Evolutionary conservation across 2,888 invertebrate genomes (phyloP).

Genomic region (Sphaerophoria rueppellii): DNA sequence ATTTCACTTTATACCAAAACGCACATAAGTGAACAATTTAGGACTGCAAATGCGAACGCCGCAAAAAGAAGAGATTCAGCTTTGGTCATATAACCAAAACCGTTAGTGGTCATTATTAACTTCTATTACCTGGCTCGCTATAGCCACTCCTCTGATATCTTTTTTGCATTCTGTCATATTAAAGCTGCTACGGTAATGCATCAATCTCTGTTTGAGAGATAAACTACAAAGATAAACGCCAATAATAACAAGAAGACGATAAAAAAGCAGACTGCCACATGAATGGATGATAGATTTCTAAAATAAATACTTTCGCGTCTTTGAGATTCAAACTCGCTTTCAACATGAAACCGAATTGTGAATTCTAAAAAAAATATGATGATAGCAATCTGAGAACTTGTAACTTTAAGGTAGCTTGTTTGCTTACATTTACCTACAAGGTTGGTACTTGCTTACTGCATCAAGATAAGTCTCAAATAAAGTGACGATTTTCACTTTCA

Average conservation of each 20-base stretch:
- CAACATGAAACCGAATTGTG: slow-evolving; percentile 56
- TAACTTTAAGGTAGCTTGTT: neutral
- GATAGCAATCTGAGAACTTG: slow-evolving; percentile 36
- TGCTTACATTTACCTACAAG: slow-evolving; percentile 16
- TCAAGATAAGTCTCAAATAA: slow-evolving; percentile 31
- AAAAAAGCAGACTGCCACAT: slow-evolving; percentile 7
- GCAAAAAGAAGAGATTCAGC: slow-evolving; percentile 13
- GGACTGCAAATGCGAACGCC: slow-evolving; percentile 35
- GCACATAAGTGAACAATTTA: slow-evolving; percentile 20
- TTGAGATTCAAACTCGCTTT: slow-evolving; percentile 61
- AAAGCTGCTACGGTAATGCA: slow-evolving; percentile 33
- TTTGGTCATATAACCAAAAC: slow-evolving; percentile 22
- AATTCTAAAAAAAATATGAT: slow-evolving; percentile 32
- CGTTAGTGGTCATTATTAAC: neutral
- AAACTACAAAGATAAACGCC: neutral
- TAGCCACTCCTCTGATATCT: slow-evolving; percentile 11
- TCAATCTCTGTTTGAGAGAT: slow-evolving; percentile 21
- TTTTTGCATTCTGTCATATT: slow-evolving; percentile 20
- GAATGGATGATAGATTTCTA: slow-evolving; percentile 17
- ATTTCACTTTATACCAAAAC: slow-evolving; percentile 65
- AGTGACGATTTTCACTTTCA: slow-evolving; percentile 53
- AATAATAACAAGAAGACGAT: slow-evolving; percentile 1
- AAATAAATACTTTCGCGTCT: slow-evolving; percentile 38
- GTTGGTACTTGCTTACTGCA: slow-evolving; percentile 9
- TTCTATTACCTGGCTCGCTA: neutral